phyloP scores from a whole-genome alignment of 2,888 invertebrate species.

The Ectropis crepuscularia region DNA sequence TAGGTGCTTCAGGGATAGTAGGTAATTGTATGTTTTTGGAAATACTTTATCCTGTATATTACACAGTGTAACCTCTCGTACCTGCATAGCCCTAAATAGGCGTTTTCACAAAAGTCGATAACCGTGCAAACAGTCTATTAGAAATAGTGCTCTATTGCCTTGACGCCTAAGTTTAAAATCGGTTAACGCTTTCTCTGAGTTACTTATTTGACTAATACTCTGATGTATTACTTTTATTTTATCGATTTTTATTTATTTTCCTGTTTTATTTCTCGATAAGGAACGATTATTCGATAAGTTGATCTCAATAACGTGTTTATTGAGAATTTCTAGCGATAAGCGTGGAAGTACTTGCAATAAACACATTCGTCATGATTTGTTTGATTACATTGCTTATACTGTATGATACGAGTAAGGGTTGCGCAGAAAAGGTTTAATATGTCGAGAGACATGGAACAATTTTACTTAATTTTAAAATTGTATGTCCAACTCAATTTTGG shows the following conservation, averaged over 20 bases:
- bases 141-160: slow-evolving; percentile 14
- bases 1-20: no score
- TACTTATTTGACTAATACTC: not conserved
- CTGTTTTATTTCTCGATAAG: slow-evolving; percentile 31
- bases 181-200: not conserved
- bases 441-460: no score
- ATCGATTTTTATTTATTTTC: slow-evolving; percentile 25
- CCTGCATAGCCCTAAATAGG: not conserved
- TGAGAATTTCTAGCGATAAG: slow-evolving; percentile 6
- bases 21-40: no score
- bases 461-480: no score
- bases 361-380: slow-evolving; percentile 1
- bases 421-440: not conserved
- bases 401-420: no score
- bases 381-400: not conserved
- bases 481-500: no score
- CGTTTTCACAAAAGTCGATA: slow-evolving; percentile 17
- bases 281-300: slow-evolving; percentile 13
- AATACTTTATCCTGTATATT: no score
- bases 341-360: not conserved
- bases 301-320: slow-evolving; percentile 3
- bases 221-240: not conserved
- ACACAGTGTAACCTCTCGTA: no score
- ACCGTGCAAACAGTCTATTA: not conserved
- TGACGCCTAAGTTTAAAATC: slow-evolving; percentile 2